Base-by-base conservation (phyloP, 2,888 invertebrate genomes). In the Branchellion lobata region DNA sequence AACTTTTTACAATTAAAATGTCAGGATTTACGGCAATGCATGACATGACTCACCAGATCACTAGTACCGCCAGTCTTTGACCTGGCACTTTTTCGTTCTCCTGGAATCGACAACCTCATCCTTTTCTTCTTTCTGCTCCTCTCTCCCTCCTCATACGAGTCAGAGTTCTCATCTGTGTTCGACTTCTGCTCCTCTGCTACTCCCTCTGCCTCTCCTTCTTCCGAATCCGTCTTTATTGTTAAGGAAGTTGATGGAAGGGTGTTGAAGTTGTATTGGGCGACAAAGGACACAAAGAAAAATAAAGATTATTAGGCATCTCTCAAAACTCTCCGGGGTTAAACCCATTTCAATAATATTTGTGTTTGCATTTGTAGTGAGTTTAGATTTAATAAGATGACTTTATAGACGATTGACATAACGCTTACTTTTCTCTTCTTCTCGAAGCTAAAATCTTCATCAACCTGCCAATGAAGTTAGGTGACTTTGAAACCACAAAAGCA, bases 11-110 rank as follows among this genome's bases (percentile, higher is more conserved):
- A n/a, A n/a, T n/a, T n/a, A n/a, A n/a, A n/a, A n/a, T n/a, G n/a
- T n/a, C n/a, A n/a, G n/a, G n/a, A n/a, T n/a, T n/a, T n/a, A n/a
- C n/a, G n/a, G n/a, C n/a, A n/a, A n/a, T n/a, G n/a, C n/a, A n/a
- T n/a, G n/a, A n/a, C n/a, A 65, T 2, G 11, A 71, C 33, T 34
- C 24, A 24, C 5, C 24, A 80, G 78, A 65, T 79, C 53, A 18
- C 71, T 34, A 8, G 31, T 57, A 40, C 79, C 72, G 11, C 74
- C 73, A 21, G 51, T 74, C 40, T 68, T 69, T 5, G 79, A 57
- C 34, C 83, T 53, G n/a, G 80, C 81, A 79, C 83, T 83, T 76
- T 83, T 83, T 72, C 83, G 69, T 71, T 83, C 83, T n/a, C 83
- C 83, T 1, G 83, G 83, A 40, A 83, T 83, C 24, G 73, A 73